phyloP scores from a whole-genome alignment of 2,888 invertebrate genomes.

The Agrotis puta region DNA sequence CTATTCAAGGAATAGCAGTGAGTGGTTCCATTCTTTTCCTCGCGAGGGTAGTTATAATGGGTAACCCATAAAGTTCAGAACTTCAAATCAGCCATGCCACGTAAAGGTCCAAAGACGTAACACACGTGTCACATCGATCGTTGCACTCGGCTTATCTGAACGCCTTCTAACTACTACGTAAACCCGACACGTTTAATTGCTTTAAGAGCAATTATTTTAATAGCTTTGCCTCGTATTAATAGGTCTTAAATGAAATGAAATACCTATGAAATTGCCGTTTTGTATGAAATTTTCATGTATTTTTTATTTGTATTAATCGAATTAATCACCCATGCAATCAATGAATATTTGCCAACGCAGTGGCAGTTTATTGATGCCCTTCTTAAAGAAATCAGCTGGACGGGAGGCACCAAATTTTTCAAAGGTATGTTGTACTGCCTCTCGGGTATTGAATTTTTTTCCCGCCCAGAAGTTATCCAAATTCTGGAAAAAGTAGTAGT shows the following conservation, averaged over 20 bases:
- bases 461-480: no score
- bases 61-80: constrained; percentile 1
- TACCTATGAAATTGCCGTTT: not conserved
- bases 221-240: constrained; percentile 19
- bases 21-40: no score
- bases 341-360: not conserved
- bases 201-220: constrained; percentile 51
- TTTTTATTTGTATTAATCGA: not conserved
- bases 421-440: not conserved
- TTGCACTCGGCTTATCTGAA: constrained; percentile 15
- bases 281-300: not conserved
- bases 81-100: constrained; percentile 49
- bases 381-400: not conserved
- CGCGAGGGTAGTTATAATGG: no score
- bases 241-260: no score
- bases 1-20: no score
- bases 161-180: not conserved
- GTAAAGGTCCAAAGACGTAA: constrained; percentile 26
- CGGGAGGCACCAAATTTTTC: not conserved
- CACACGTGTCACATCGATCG: constrained; percentile 19
- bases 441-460: no score
- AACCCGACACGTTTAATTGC: constrained; percentile 30
- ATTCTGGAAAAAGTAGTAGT: no score
- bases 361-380: not conserved
- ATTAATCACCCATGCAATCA: not conserved